phyloP scores from a whole-genome alignment of 92 coral and sea anemone species.

The Porites divaricata region DNA sequence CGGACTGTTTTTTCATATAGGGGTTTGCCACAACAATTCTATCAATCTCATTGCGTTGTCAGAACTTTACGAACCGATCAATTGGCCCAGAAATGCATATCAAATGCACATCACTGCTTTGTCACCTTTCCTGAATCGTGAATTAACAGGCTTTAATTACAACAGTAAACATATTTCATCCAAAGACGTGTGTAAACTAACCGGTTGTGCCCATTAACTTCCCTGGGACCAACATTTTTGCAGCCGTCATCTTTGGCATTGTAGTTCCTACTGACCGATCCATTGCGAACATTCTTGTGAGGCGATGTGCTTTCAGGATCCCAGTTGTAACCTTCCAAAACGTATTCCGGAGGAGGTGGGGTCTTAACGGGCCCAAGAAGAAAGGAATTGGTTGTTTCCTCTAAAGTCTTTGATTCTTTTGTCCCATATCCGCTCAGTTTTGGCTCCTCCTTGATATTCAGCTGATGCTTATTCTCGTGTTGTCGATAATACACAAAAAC shows the following conservation, averaged over 20 bases:
- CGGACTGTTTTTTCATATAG: too few relatives aligned
- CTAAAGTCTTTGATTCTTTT: not conserved
- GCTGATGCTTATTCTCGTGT: conserved; percentile 19
- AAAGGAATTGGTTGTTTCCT: conserved; percentile 14
- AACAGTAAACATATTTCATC: conserved; percentile 17
- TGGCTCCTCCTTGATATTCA: conserved; percentile 4
- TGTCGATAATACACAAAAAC: conserved; percentile 28
- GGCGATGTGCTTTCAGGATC: not conserved
- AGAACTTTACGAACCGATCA: not conserved
- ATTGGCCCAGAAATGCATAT: not conserved
- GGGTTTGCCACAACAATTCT: too few relatives aligned
- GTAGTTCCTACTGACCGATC: conserved; percentile 1
- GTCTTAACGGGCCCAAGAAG: conserved; percentile 26
- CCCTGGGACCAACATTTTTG: not conserved
- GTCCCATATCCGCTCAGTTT: conserved; percentile 23
- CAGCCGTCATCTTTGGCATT: not conserved
- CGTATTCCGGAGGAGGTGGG: conserved; percentile 34
- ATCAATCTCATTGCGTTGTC: not conserved
- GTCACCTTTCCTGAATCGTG: not conserved
- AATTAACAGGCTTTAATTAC: not conserved
- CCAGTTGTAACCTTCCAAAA: conserved; percentile 25
- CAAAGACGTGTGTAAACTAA: conserved; percentile 17
- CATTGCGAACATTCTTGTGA: conserved; percentile 9
- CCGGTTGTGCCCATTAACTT: conserved; percentile 22
- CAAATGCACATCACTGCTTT: not conserved